Evolutionary conservation across 92 coral and sea anemone species (phyloP), one percentile per base, ranked within the genome.

Genomic region (Actinostola sp.): DNA sequence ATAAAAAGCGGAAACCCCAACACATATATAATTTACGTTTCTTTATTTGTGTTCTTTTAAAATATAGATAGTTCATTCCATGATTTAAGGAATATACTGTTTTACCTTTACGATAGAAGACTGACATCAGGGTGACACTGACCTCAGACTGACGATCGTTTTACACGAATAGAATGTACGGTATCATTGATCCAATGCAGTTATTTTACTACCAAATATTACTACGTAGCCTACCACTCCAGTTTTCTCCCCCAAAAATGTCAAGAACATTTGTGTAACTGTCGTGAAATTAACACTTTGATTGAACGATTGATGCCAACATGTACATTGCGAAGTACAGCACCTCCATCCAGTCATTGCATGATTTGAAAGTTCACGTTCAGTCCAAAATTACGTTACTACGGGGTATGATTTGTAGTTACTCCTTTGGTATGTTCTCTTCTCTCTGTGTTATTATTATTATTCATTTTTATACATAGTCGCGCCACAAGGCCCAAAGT

Each of bases 121-220:
- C n/a, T n/a, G n/a, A n/a, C n/a, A n/a, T n/a, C n/a, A n/a, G n/a
- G n/a, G n/a, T n/a, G n/a, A n/a, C n/a, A n/a, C n/a, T n/a, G n/a
- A n/a, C n/a, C n/a, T n/a, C n/a, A n/a, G n/a, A n/a, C n/a, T n/a
- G n/a, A n/a, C n/a, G n/a, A n/a, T n/a, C n/a, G n/a, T n/a, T n/a
- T n/a, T n/a, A n/a, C n/a, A n/a, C n/a, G n/a, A n/a, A n/a, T n/a
- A n/a, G n/a, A n/a, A n/a, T n/a, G n/a, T n/a, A n/a, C 23, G 1
- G 12, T 53, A 53, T 78, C 96, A 89, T 82, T 89, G 96, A 89
- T 89, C 82, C 92, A 89, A 89, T 89, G 96, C 71, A 69, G 60
- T 53, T 53, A 10, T 53, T 75, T 52, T 41, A 35, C 70, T 71
- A 54, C 33, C 29, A 28, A 43, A 36, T 46, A 56, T 31, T 20